These are phyloP conservation scores for Tonatia bakeri DNA, from an alignment of 2,113 vertebrate species.

Conservation along the genomic window DNA sequence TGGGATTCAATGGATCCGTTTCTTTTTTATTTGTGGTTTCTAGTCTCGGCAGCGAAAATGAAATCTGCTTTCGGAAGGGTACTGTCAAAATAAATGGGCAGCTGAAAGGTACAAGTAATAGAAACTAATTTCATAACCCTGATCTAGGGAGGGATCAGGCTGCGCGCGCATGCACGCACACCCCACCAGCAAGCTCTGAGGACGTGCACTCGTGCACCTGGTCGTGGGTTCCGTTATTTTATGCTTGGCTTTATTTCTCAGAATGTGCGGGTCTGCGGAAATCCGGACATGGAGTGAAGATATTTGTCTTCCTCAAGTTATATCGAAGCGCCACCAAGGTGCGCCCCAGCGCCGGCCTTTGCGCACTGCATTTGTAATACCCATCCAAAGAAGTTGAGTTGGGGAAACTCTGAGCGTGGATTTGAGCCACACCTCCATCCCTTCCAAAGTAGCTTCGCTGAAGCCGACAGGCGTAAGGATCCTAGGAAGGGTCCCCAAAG, in stretches of 20 bases:
- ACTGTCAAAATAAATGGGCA: constrained; percentile 9
- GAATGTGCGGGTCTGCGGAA: neutral
- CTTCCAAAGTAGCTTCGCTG: neutral
- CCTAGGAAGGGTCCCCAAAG: neutral
- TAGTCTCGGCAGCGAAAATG: neutral
- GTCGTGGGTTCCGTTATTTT: neutral
- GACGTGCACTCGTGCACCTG: neutral
- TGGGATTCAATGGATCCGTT: constrained; percentile 17
- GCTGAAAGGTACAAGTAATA: constrained; percentile 32
- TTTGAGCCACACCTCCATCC: neutral
- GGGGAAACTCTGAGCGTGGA: neutral
- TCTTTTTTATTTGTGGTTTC: constrained; percentile 38
- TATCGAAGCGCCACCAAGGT: neutral
- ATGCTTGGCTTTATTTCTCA: neutral
- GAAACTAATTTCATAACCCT: constrained; percentile 42
- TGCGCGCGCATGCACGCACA: neutral
- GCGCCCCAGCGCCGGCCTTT: neutral
- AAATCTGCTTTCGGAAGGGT: constrained; percentile 6
- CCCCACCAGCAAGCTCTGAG: neutral
- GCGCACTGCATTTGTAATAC: neutral
- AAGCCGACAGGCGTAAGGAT: neutral
- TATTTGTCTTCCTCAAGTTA: neutral
- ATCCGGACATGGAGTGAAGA: neutral
- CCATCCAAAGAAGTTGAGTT: neutral
- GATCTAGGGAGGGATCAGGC: neutral